Conservation (phyloP, 2,113 vertebrate genomes). For the Jacana jacana region DNA sequence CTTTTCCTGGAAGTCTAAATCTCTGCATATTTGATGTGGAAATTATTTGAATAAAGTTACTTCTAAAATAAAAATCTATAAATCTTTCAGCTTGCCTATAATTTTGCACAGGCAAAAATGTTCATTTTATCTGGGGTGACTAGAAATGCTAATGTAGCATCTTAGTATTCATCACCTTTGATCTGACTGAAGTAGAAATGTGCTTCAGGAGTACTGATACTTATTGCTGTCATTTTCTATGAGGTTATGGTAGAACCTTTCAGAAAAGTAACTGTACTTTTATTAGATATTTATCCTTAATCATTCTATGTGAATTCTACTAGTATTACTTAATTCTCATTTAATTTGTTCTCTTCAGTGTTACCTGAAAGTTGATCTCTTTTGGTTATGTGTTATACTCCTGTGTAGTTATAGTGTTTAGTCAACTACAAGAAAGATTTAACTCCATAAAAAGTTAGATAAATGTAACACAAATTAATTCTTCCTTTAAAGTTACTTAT, state of each 20-base stretch:
- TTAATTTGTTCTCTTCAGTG: neutral
- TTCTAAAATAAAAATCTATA: neutral
- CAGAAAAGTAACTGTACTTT: neutral
- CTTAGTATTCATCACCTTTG: neutral
- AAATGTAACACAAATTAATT: neutral
- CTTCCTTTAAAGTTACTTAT: neutral
- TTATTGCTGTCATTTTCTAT: neutral
- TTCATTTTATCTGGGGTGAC: neutral
- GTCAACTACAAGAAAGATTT: neutral
- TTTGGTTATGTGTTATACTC: too few relatives aligned
- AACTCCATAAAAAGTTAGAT: neutral
- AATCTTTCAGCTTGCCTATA: neutral
- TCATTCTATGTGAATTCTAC: neutral
- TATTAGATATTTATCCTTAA: neutral
- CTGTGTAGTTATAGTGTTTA: neutral
- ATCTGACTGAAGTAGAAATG: neutral
- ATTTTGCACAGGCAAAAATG: neutral
- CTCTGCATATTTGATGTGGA: neutral
- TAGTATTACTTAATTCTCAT: neutral
- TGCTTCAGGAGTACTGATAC: neutral
- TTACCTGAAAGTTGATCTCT: neutral
- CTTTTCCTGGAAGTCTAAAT: neutral
- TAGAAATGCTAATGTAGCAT: neutral
- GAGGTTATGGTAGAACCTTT: neutral
- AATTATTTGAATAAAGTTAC: neutral